phyloP scores from a whole-genome alignment of 2,113 vertebrate genomes.

The Grallaria varia region DNA sequence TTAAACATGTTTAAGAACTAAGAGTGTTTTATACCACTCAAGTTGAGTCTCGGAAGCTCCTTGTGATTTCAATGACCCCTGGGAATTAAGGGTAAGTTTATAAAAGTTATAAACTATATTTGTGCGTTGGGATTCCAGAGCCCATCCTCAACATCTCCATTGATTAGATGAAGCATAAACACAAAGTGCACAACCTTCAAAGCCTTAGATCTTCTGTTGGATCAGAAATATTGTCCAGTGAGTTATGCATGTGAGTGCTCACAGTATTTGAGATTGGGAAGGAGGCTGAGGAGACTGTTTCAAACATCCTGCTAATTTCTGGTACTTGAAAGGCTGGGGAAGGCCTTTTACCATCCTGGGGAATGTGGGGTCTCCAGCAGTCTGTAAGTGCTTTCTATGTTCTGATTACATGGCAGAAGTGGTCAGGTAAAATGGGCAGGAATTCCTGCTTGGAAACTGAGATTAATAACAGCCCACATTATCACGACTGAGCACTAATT shows the following conservation, averaged over 20 bases:
- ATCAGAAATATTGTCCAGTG: neutral
- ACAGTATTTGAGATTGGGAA: fast-evolving
- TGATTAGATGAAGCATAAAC: neutral
- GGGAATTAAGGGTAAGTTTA: neutral
- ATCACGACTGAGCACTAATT: neutral
- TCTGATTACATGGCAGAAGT: neutral
- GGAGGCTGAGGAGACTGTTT: neutral
- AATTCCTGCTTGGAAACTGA: neutral
- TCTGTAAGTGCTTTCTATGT: neutral
- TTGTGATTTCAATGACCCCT: neutral
- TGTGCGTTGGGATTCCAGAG: neutral
- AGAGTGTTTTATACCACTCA: neutral
- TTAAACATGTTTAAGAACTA: neutral
- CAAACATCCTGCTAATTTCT: neutral
- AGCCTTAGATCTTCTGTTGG: neutral
- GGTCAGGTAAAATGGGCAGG: neutral
- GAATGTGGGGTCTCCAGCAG: neutral
- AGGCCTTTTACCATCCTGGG: neutral
- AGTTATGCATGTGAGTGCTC: neutral
- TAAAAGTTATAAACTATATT: too few species aligned
- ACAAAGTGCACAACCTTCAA: neutral
- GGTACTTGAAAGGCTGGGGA: neutral
- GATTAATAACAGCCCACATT: neutral
- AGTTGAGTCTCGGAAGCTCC: neutral
- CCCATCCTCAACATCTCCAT: neutral